Base-by-base conservation (phyloP, 2,888 invertebrate genomes). In the Euplagia quadripunctaria region DNA sequence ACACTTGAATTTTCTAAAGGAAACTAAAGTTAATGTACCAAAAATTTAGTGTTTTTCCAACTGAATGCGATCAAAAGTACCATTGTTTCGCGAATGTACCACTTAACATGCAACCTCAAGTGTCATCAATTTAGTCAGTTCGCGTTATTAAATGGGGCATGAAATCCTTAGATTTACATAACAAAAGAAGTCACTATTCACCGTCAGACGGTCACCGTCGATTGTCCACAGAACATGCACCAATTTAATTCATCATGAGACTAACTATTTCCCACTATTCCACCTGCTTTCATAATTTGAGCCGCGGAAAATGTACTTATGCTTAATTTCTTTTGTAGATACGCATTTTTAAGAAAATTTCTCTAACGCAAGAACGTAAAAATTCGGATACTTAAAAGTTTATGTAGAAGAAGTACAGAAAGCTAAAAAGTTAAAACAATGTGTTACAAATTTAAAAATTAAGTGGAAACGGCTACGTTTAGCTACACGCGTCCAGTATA, bases 81-180 rank as follows among this genome's bases (percentile, higher is more conserved):
- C 68, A 68, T 68, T 68, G 68, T 64, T 70, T 31, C n/a, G 61
- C 41, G 58, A n/a, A 17, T n/a, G 20, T 73, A 70, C 70, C 55
- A 67, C 41, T 46, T 31, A 61, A 17, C 72, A 76, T 77, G 71
- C 75, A 78, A 76, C 65, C 68, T 65, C 74, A 77, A 80, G 79
- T 79, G 76, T 77, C 79, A 76, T 80, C 83, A 82, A 90, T 91
- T 89, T 90, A 91, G 90, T 88, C 88, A 85, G 86, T 83, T 85
- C 75, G 84, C 85, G 69, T 75, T 80, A 80, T 87, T 87, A 91
- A 61, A 92, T 91, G 90, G 85, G 74, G 87, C 89, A 83, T 89
- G 86, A 90, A 91, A 92, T 92, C 87, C 85, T 84, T 82, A 68
- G 79, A 92, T 92, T 91, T 90, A 88, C 90, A 92, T 91, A 87